Base-by-base conservation (phyloP, 2,888 invertebrate species). In the Atherix ibis region DNA sequence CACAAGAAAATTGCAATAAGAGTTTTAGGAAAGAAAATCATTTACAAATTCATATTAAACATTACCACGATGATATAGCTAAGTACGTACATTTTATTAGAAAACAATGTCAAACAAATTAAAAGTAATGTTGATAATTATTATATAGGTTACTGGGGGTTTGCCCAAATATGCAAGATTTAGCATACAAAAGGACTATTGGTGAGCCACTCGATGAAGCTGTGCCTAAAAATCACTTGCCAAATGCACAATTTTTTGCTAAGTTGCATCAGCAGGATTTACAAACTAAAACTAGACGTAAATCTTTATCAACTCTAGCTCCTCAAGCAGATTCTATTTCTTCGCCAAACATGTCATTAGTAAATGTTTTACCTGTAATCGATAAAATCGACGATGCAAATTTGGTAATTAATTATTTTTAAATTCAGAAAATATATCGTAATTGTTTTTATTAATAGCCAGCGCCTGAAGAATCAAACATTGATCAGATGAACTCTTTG, bases 11-110 rank as follows among this genome's bases (percentile, higher is more conserved):
- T 2, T 94, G 94, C 53, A 73, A 70, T 32, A 94, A 94, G 59
- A 81, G 77, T 46, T 94, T 91, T 54, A 71, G 94, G 4, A 89
- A 89, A 52, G 87, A 89, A 52, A 87, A 82, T 41, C 70, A 92
- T 32, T 64, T 94, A 6, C 80, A 83, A 62, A 91, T 89, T 74
- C 94, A 94, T 54, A 80, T 92, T 27, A 92, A 92, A 51, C 91
- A 94, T 56, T 92, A 92, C 57, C 94, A 92, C 59, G 73, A 76
- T 2, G 82, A 85, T 43, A 68, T 81, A 38, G 71, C 73, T 2
- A 75, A 79, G 54, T 73, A 45, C 46, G 49, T 38, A 13, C 6
- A 4, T 26, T 24, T 24, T 24, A 13, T 6, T 27, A 27, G 8
- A 13, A 13, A n/a, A 27, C n/a, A n/a, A n/a, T n/a, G n/a, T n/a